A percentile compares a stretch with the other conserved stretches of the same genome.
Evolutionary conservation across 2,888 invertebrate genomes (phyloP).

Genomic region (Drosophila kambysellisi): DNA sequence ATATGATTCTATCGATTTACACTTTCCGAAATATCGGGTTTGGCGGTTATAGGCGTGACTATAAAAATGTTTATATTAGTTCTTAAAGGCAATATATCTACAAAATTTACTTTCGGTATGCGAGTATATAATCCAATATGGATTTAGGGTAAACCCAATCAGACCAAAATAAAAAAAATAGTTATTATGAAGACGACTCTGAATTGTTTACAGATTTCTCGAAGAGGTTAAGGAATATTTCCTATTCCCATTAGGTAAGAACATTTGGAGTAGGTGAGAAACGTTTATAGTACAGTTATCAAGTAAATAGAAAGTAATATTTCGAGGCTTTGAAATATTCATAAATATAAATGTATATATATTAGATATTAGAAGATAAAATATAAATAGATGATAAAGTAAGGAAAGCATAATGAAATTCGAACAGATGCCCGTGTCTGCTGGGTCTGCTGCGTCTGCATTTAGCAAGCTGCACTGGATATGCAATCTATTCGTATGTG

Average conservation of each 20-base stretch:
- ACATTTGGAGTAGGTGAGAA: not conserved
- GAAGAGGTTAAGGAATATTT: not conserved
- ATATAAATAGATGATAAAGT: conserved; percentile 4
- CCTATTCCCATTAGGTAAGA: not conserved
- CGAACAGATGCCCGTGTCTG: not conserved
- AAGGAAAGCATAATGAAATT: conserved; percentile 24
- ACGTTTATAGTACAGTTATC: not conserved
- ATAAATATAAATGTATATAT: not conserved
- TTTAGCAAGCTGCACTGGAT: conserved; percentile 16
- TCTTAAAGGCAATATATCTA: too few species aligned
- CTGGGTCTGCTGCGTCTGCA: conserved; percentile 6
- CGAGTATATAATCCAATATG: too few species aligned
- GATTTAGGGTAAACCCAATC: not conserved
- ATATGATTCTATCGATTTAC: too few species aligned
- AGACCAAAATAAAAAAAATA: not conserved
- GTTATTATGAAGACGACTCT: not conserved
- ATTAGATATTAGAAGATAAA: not conserved
- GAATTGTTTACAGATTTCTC: not conserved
- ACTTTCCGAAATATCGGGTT: too few species aligned
- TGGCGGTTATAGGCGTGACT: too few species aligned
- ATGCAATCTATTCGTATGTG: conserved; percentile 1
- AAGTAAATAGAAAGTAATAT: not conserved
- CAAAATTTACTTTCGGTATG: too few species aligned
- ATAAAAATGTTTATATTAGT: too few species aligned
- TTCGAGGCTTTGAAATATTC: not conserved